Conservation (phyloP, 1,140 invertebrate genomes). For the Neomicropteryx cornuta region DNA sequence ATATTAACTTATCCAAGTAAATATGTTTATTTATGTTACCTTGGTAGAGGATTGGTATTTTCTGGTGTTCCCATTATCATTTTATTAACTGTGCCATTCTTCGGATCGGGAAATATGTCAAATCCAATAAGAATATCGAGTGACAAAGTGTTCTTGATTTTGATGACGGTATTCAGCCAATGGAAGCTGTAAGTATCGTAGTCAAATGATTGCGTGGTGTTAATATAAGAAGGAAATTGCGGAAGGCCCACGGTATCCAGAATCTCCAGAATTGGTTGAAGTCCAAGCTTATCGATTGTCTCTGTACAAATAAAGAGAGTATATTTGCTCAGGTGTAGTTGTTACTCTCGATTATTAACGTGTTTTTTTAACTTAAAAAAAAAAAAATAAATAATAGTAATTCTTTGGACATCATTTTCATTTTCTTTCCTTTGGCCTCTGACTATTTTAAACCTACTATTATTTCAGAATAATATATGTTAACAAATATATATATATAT, state of each 20-base stretch:
- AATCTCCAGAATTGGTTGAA: slow-evolving; percentile 46
- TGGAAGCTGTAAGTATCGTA: slow-evolving; percentile 36
- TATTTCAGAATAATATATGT: too few relatives aligned
- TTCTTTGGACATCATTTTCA: too few relatives aligned
- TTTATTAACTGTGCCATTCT: slow-evolving; percentile 49
- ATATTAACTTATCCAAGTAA: neutral
- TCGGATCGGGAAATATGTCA: slow-evolving; percentile 52
- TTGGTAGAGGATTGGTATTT: slow-evolving; percentile 48
- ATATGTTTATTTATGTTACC: slow-evolving; percentile 30
- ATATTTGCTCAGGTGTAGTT: too few relatives aligned
- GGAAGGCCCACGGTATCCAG: slow-evolving; percentile 46
- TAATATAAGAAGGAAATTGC: slow-evolving; percentile 42
- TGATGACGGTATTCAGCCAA: slow-evolving; percentile 49
- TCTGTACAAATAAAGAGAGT: too few relatives aligned
- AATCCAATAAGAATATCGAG: slow-evolving; percentile 59
- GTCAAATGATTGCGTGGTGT: slow-evolving; percentile 30
- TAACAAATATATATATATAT: too few relatives aligned
- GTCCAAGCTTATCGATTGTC: slow-evolving; percentile 42
- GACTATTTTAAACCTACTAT: too few relatives aligned
- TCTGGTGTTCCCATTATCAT: slow-evolving; percentile 51
- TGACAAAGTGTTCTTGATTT: slow-evolving; percentile 47
- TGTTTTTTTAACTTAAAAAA: too few relatives aligned
- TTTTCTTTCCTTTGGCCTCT: too few relatives aligned
- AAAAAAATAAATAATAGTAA: too few relatives aligned
- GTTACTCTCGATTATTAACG: too few relatives aligned